These are phyloP conservation scores for Adoxophyes honmai DNA, from an alignment of 1,140 invertebrate genomes.

Conservation along the genomic window DNA sequence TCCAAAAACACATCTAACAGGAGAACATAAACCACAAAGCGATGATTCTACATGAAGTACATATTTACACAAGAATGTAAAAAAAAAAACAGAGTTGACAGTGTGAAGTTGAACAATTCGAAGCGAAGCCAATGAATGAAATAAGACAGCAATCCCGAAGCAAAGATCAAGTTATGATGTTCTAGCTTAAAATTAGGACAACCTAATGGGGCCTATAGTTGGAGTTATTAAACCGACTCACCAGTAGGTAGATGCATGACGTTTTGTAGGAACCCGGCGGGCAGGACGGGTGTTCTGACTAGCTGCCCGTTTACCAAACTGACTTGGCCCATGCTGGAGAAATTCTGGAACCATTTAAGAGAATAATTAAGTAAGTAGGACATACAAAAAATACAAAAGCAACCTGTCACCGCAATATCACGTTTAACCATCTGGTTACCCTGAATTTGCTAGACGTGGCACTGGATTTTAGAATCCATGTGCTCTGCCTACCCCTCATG, in stretches of 20 bases:
- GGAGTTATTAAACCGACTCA: conserved; percentile 23
- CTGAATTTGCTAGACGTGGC: too few relatives aligned
- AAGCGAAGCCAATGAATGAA: conserved; percentile 41
- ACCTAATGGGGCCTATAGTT: neutral
- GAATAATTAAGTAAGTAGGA: neutral
- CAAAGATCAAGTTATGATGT: conserved; percentile 41
- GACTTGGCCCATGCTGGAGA: conserved; percentile 71
- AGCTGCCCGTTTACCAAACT: conserved; percentile 80
- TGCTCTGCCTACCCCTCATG: too few relatives aligned
- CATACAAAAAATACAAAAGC: too few relatives aligned
- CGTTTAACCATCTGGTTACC: too few relatives aligned
- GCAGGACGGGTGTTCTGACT: conserved; percentile 78
- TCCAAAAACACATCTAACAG: conserved; percentile 67
- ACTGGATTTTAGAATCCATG: too few relatives aligned
- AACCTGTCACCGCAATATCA: too few relatives aligned
- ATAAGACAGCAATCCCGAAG: conserved; percentile 33
- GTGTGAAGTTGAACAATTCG: neutral
- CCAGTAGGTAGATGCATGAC: conserved; percentile 73
- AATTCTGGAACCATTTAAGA: conserved; percentile 56
- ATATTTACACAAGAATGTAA: too few relatives aligned
- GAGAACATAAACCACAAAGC: conserved; percentile 77
- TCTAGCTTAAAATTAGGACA: neutral
- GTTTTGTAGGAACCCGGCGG: conserved; percentile 78
- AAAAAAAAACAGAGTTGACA: too few relatives aligned
- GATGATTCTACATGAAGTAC: conserved; percentile 29